Conservation (phyloP, 2,888 invertebrate genomes). For the Sinhomidia bicolor region DNA sequence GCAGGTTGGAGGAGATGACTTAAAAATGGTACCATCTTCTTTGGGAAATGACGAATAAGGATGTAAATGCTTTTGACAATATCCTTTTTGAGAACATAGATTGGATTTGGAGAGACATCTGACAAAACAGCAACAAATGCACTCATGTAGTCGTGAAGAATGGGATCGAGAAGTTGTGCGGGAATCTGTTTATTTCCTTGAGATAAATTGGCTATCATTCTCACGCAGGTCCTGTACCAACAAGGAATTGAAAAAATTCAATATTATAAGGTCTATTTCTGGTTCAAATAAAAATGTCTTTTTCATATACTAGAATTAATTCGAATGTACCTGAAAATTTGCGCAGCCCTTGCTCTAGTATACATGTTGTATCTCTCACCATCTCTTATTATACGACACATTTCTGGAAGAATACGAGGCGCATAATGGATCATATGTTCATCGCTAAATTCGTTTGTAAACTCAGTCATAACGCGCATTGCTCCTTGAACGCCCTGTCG, state of each 20-base stretch:
- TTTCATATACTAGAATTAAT: neutral
- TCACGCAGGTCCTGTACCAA: constrained; percentile 84
- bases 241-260: neutral
- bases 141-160: constrained; percentile 86
- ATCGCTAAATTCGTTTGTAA: constrained; percentile 86
- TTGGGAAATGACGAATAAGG: constrained; percentile 85
- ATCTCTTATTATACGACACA: constrained; percentile 86
- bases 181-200: constrained; percentile 84
- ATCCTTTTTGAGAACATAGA: constrained; percentile 76
- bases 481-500: constrained; percentile 40
- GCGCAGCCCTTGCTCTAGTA: constrained; percentile 86
- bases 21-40: constrained; percentile 85
- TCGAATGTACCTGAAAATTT: constrained; percentile 83
- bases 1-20: constrained; percentile 86
- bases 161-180: constrained; percentile 85
- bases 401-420: constrained; percentile 87
- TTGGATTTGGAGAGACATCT: constrained; percentile 83
- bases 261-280: no score
- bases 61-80: constrained; percentile 78
- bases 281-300: neutral
- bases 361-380: constrained; percentile 85
- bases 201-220: constrained; percentile 84
- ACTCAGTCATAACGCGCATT: constrained; percentile 88
- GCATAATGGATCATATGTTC: constrained; percentile 86
- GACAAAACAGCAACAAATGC: constrained; percentile 85